These are phyloP conservation scores for Austrolebias charrua DNA, from an alignment of 2,797 vertebrate genomes.

Conservation along the genomic window DNA sequence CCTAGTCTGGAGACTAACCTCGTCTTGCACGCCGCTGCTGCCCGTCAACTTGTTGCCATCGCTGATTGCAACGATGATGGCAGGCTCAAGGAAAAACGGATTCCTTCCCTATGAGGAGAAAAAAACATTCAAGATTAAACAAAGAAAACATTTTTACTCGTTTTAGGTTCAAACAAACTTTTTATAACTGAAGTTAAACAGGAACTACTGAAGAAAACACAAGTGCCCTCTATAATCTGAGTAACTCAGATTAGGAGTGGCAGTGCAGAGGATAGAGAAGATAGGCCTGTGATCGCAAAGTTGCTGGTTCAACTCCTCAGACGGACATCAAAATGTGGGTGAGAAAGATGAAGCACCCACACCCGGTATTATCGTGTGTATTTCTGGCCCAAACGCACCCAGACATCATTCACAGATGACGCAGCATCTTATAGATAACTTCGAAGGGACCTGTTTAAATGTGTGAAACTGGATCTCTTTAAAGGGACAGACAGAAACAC, in stretches of 20 bases:
- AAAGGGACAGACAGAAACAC: slow-evolving; percentile 19
- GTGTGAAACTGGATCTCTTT: too few relatives aligned
- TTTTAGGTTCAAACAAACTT: too few relatives aligned
- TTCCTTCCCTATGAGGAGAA: slow-evolving; percentile 86
- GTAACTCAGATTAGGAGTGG: too few relatives aligned
- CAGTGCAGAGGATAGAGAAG: too few relatives aligned
- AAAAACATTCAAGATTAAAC: not conserved
- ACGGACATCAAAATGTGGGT: too few relatives aligned
- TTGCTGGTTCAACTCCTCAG: too few relatives aligned
- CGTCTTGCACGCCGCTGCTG: slow-evolving; percentile 90
- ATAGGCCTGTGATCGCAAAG: too few relatives aligned
- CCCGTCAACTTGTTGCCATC: slow-evolving; percentile 94
- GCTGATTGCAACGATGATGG: slow-evolving; percentile 94
- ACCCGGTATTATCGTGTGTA: too few relatives aligned
- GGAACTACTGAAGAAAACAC: not conserved
- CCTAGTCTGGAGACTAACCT: slow-evolving; percentile 84
- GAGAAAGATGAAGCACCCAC: too few relatives aligned
- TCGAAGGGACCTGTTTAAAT: not conserved
- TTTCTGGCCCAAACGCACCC: slow-evolving; percentile 2
- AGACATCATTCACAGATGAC: slow-evolving; percentile 3
- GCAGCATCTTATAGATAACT: slow-evolving; percentile 22
- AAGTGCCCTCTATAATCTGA: not conserved
- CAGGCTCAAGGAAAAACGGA: slow-evolving; percentile 95
- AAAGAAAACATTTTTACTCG: not conserved
- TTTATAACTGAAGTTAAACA: too few relatives aligned